Percentiles rank a stretch among this genome's conserved stretches.
Conservation (phyloP, 2,888 invertebrate genomes). For the Protula sp. region DNA sequence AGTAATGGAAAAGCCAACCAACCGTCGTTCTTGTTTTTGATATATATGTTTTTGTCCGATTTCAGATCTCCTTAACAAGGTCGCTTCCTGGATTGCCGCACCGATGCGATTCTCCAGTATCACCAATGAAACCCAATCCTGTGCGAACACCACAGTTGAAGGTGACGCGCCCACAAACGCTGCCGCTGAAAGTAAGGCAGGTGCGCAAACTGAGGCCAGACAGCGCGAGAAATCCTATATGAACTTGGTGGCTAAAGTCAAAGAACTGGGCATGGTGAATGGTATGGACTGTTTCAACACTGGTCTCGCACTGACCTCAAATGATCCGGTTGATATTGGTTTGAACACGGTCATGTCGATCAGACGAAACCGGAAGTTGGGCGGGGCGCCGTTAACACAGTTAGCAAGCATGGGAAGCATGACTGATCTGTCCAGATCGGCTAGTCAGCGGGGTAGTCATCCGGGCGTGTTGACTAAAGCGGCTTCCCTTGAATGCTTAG, state of each 20-base stretch:
- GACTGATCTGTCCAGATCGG: too few species aligned
- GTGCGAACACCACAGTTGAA: not conserved
- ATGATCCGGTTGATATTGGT: slow-evolving; percentile 10
- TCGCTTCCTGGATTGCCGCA: not conserved
- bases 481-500: too few species aligned
- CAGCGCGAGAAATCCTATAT: too few species aligned
- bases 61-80: not conserved
- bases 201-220: too few species aligned
- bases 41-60: too few species aligned
- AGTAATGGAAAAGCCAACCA: too few species aligned
- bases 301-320: not conserved
- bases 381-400: too few species aligned
- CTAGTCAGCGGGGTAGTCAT: too few species aligned
- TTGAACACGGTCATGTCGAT: slow-evolving; percentile 10
- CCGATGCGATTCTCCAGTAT: not conserved
- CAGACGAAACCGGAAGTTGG: slow-evolving; percentile 1
- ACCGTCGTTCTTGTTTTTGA: too few species aligned
- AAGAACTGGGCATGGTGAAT: slow-evolving; percentile 4
- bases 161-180: slow-evolving; percentile 15
- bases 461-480: too few species aligned
- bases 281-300: too few species aligned
- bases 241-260: slow-evolving; percentile 1
- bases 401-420: too few species aligned
- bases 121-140: not conserved
- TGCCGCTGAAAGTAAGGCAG: slow-evolving; percentile 1